These are phyloP conservation scores for Arrhopalites spinosus DNA, from an alignment of 2,888 invertebrate genomes.

Conservation along the genomic window DNA sequence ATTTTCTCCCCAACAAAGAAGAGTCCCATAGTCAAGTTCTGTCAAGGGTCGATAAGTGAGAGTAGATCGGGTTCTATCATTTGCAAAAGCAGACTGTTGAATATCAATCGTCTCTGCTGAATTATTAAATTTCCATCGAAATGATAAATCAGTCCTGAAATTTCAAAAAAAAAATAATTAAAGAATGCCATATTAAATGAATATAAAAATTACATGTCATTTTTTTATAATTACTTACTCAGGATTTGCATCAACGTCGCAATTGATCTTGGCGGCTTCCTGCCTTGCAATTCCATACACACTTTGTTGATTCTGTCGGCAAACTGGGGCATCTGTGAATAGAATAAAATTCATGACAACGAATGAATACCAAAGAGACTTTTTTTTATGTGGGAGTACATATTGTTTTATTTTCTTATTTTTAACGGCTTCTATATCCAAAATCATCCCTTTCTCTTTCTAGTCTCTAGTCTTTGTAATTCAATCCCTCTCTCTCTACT, in stretches of 20 bases:
- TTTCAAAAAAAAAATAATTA: no score
- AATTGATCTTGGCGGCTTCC: constrained; percentile 71
- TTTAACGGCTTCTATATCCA: neutral
- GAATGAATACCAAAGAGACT: constrained; percentile 5
- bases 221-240: no score
- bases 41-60: constrained; percentile 74
- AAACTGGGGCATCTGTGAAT: constrained; percentile 71
- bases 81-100: constrained; percentile 67
- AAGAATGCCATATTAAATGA: no score
- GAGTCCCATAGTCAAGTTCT: constrained; percentile 73
- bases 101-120: constrained; percentile 73
- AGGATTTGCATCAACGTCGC: constrained; percentile 77
- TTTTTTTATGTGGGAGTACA: no score
- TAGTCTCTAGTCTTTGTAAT: neutral
- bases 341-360: neutral
- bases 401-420: no score
- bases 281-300: constrained; percentile 75
- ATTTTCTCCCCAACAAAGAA: constrained; percentile 75
- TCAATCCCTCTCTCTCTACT: neutral
- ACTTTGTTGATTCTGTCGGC: constrained; percentile 70
- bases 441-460: neutral
- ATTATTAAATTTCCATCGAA: constrained; percentile 79
- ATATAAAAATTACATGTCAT: no score
- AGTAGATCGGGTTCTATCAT: constrained; percentile 69
- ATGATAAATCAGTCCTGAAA: constrained; percentile 68